A percentile compares a stretch with the other conserved stretches of the same genome.
Conservation (phyloP, 2,797 vertebrate genomes). For the Neomorphus geoffroyi region DNA sequence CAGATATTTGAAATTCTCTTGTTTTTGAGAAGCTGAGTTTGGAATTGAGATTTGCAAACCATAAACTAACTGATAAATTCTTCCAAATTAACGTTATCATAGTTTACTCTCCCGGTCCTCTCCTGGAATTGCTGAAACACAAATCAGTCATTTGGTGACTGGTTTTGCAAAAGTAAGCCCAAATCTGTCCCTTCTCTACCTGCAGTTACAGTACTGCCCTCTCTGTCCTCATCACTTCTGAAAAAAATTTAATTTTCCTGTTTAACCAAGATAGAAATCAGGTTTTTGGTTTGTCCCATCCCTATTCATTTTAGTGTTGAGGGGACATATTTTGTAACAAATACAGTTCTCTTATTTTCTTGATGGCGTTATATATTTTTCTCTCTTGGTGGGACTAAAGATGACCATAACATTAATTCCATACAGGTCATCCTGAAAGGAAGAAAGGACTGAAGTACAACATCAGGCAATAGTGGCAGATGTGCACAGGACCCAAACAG, state of each 20-base stretch:
- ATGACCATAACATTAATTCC: background rate
- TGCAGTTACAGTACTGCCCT: background rate
- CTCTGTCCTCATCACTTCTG: background rate
- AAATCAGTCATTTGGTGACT: no score
- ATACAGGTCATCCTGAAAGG: background rate
- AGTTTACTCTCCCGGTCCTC: fast-evolving
- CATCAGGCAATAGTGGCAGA: background rate
- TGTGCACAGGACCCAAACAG: background rate
- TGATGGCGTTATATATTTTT: background rate
- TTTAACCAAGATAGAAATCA: background rate
- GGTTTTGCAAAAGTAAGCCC: background rate
- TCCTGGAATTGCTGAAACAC: background rate
- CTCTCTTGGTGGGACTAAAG: background rate
- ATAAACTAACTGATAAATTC: background rate
- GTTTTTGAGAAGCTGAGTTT: background rate
- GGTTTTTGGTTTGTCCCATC: background rate
- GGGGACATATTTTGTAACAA: background rate
- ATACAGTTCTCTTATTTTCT: background rate
- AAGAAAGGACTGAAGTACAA: background rate
- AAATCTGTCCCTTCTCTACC: background rate
- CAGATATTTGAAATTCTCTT: background rate
- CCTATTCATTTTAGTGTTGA: background rate
- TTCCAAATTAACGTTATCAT: background rate
- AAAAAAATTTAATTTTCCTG: background rate
- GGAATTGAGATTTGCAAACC: background rate